A percentile compares a stretch with the other conserved stretches of the same genome.
Evolutionary conservation across 2,113 vertebrate genomes (phyloP).

Genomic region (Sylvia atricapilla): DNA sequence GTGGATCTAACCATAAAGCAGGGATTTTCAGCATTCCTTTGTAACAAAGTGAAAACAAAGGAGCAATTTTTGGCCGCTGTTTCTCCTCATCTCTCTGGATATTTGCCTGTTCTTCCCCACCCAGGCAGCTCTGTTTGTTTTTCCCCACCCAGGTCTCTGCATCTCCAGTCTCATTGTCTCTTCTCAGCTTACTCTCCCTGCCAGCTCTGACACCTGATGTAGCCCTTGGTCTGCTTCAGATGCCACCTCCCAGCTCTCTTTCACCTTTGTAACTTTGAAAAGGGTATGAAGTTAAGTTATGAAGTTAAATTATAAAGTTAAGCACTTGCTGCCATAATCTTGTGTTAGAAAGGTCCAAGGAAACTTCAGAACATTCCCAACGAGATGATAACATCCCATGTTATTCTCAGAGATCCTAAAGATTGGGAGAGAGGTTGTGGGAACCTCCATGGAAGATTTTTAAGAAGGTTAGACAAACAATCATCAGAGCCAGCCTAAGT

Average conservation of each 20-base stretch:
- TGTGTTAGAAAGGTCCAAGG: background rate
- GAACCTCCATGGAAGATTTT: background rate
- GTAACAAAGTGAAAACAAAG: background rate
- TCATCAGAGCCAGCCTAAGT: background rate
- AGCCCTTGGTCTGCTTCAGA: background rate
- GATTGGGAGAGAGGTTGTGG: background rate
- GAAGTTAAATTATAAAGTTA: background rate
- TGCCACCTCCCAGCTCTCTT: background rate
- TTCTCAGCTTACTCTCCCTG: background rate
- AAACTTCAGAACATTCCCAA: background rate
- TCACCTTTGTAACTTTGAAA: background rate
- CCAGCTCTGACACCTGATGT: constrained; percentile 24
- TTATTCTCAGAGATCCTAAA: background rate
- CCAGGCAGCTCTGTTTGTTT: constrained; percentile 38
- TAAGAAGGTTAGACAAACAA: background rate
- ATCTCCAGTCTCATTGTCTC: background rate
- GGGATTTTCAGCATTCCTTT: constrained; percentile 32
- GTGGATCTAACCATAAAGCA: background rate
- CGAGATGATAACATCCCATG: background rate
- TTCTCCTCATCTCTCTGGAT: constrained; percentile 39
- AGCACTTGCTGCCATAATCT: background rate
- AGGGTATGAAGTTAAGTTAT: background rate
- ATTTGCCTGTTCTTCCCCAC: constrained; percentile 30
- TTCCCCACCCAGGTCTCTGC: constrained; percentile 21
- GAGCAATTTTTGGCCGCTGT: background rate